Evolutionary conservation across 2,113 vertebrate genomes (phyloP).

Genomic region (Aythya baeri): DNA sequence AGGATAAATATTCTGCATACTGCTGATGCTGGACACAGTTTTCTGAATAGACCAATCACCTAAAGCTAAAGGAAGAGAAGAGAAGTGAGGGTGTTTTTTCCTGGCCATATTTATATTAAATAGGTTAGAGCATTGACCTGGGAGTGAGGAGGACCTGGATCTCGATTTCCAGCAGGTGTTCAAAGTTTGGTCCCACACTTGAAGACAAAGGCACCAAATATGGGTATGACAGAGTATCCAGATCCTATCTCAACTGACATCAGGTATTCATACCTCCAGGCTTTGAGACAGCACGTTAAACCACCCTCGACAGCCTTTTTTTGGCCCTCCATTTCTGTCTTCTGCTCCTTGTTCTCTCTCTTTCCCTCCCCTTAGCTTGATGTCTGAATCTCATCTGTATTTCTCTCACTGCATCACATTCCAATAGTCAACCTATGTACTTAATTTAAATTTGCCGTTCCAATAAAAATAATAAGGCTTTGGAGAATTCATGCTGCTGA

Average conservation of each 20-base stretch:
- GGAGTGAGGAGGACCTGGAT: neutral
- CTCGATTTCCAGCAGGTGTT: neutral
- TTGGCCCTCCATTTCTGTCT: neutral
- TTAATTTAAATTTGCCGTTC: conserved; percentile 50
- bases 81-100: neutral
- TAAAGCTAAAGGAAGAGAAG: neutral
- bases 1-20: neutral
- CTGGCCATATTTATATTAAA: neutral
- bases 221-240: neutral
- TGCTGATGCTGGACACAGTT: neutral
- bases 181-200: neutral
- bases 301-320: neutral
- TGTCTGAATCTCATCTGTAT: neutral
- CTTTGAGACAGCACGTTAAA: neutral
- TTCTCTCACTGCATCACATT: neutral
- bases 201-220: neutral
- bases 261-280: neutral
- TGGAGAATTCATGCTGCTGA: conserved; percentile 49
- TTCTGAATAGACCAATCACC: neutral
- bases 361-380: neutral
- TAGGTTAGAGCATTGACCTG: neutral
- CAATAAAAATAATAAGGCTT: conserved; percentile 49
- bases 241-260: neutral
- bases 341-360: neutral
- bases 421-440: neutral